Conservation (phyloP, 2,888 invertebrate species). For the Nomada fabriciana region DNA sequence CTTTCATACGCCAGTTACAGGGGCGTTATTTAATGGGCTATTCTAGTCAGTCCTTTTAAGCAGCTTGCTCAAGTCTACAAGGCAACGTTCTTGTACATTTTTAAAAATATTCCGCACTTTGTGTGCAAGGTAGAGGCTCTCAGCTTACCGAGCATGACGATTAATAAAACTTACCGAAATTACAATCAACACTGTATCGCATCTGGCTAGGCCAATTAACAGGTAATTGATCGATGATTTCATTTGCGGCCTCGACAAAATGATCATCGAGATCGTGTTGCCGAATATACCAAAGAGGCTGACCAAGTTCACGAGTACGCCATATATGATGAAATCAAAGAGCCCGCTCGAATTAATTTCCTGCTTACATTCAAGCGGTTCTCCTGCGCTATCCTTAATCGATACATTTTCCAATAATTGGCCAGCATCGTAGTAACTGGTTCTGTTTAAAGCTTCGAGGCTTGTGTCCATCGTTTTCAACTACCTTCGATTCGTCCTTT, state of each 20-base stretch:
- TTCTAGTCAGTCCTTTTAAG: conserved; percentile 9
- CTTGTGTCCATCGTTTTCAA: conserved; percentile 69
- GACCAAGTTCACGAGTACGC: conserved; percentile 92
- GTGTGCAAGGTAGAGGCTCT: not conserved
- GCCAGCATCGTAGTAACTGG: conserved; percentile 47
- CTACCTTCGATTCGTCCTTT: conserved; percentile 25
- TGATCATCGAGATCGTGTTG: conserved; percentile 95
- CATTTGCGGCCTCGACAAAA: conserved; percentile 97
- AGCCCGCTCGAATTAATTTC: conserved; percentile 83
- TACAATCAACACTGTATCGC: conserved; percentile 95
- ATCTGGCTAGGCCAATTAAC: conserved; percentile 96
- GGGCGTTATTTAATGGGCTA: conserved; percentile 7
- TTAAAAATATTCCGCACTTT: not conserved
- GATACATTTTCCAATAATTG: conserved; percentile 53
- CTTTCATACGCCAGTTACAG: not conserved
- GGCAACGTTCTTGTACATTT: conserved; percentile 11
- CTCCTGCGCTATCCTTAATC: conserved; percentile 22
- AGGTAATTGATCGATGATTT: conserved; percentile 97
- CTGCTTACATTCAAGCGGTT: conserved; percentile 67
- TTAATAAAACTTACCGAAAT: conserved; percentile 86
- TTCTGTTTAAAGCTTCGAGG: conserved; percentile 54
- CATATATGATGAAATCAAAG: conserved; percentile 93
- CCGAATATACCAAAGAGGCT: conserved; percentile 94
- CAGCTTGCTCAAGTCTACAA: not conserved
- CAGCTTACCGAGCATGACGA: no score